Base-by-base conservation (phyloP, 2,888 invertebrate genomes). In the Diarsia dahlii region DNA sequence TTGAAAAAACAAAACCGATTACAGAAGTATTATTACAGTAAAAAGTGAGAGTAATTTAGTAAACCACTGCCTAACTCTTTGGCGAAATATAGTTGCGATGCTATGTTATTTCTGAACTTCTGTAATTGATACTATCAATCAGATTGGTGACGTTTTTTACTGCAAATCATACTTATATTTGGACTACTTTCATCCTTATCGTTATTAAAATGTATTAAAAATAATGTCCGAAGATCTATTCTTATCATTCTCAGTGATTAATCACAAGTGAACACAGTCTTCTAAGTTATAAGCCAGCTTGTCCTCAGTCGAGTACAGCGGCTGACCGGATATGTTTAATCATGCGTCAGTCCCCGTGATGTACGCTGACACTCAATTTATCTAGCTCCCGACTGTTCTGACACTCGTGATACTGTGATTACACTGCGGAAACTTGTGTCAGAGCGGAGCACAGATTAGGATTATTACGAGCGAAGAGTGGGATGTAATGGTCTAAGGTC, bases 341-440 rank as follows among this genome's bases (percentile, higher is more conserved):
- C 73, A 65, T 65, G 58, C 62, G 77, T 77, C 82, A 80, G 39
- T 77, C 82, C 56, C 9, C 2, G 34, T 74, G 79, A 78, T 71
- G 75, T 50, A 39, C 62, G 23, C 68, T 69, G 84, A 83, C 82
- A 81, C 84, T 71, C 81, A 73, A 83, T 83, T 84, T 81, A 84
- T 84, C 81, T 71, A 76, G 70, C 76, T 56, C 79, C 65, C 52
- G 80, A 60, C 64, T 71, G 70, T 56, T 56, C 48, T 74, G 82
- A 80, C 81, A 82, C 79, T 39, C 12, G 67, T 71, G 74, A 82
- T 82, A 74, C 74, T 70, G 50, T 67, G 71, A 79, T 82, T 79
- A 83, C 71, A 71, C 46, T 70, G 74, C 83, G 79, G 79, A 71
- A 71, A 46, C 67, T 78, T 28, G 15, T 56, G 45, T 23, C 76